These are phyloP conservation scores for Subacronicta megacephala DNA, from an alignment of 2,888 invertebrate species.

Conservation along the genomic window DNA sequence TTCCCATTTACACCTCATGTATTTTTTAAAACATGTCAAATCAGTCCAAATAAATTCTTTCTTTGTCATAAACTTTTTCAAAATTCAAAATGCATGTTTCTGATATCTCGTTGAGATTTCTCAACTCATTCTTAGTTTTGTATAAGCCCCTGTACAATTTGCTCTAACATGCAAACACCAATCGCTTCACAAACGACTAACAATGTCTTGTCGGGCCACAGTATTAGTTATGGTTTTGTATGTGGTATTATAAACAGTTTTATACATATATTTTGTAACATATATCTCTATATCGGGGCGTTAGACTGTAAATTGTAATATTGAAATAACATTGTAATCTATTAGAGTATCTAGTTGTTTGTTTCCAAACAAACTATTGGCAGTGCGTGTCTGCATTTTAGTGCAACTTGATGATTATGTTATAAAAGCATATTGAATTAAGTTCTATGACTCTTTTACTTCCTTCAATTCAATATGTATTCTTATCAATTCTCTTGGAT, in stretches of 20 bases:
- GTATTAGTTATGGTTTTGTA: conserved; percentile 87
- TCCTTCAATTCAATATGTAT: conserved; percentile 48
- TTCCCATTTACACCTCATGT: no score
- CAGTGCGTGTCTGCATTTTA: conserved; percentile 90
- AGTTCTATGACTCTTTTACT: conserved; percentile 60
- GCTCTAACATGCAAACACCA: conserved; percentile 90
- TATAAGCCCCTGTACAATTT: conserved; percentile 84
- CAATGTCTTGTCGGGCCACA: conserved; percentile 87
- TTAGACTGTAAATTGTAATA: conserved; percentile 80
- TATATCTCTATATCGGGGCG: conserved; percentile 82
- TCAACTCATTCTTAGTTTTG: conserved; percentile 44
- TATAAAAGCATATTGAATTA: conserved; percentile 87
- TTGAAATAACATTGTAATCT: conserved; percentile 67
- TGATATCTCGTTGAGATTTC: conserved; percentile 44
- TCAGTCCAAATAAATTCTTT: background rate
- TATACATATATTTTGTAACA: conserved; percentile 84
- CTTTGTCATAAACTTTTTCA: conserved; percentile 7
- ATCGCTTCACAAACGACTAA: conserved; percentile 90
- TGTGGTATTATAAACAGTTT: conserved; percentile 81
- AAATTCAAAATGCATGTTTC: conserved; percentile 73
- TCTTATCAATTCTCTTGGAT: conserved; percentile 30
- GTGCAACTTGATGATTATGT: conserved; percentile 83
- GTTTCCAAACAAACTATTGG: conserved; percentile 77
- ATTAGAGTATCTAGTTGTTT: conserved; percentile 78
- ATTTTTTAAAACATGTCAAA: conserved; percentile 30